Conservation (phyloP, 2,113 vertebrate species). For the Protomyctophum bolini region DNA sequence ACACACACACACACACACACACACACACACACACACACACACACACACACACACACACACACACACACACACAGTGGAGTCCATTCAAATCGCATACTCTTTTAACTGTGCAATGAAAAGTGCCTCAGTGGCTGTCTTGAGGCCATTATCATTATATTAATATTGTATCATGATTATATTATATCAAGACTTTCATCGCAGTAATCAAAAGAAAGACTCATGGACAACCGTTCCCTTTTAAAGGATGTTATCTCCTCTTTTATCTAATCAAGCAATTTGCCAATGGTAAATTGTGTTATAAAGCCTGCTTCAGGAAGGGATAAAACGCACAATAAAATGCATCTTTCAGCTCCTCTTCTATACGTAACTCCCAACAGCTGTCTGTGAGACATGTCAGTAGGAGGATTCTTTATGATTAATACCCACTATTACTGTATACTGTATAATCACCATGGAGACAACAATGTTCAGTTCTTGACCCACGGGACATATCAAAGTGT, state of each 20-base stretch:
- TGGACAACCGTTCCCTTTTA: background rate
- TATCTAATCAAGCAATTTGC: background rate
- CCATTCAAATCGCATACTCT: too few relatives aligned
- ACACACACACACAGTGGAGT: background rate
- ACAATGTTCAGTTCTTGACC: slow-evolving; percentile 45
- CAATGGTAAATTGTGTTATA: background rate
- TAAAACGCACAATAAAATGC: background rate
- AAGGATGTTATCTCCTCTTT: background rate
- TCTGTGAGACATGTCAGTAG: slow-evolving; percentile 50
- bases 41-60: background rate
- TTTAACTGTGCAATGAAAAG: background rate
- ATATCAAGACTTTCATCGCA: background rate
- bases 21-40: slow-evolving; percentile 1
- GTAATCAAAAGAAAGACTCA: background rate
- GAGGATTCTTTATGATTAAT: slow-evolving; percentile 65
- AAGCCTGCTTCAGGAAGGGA: background rate
- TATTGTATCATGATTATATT: slow-evolving; percentile 6
- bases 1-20: background rate
- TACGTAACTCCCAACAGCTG: too few relatives aligned
- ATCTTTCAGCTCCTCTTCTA: too few relatives aligned
- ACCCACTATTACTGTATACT: slow-evolving; percentile 37
- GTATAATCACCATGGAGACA: slow-evolving; percentile 71
- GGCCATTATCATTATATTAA: background rate
- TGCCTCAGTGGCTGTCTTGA: background rate
- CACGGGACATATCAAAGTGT: slow-evolving; percentile 60